Evolutionary conservation across 1,140 invertebrate species (phyloP).

Genomic region (Solen grandis): DNA sequence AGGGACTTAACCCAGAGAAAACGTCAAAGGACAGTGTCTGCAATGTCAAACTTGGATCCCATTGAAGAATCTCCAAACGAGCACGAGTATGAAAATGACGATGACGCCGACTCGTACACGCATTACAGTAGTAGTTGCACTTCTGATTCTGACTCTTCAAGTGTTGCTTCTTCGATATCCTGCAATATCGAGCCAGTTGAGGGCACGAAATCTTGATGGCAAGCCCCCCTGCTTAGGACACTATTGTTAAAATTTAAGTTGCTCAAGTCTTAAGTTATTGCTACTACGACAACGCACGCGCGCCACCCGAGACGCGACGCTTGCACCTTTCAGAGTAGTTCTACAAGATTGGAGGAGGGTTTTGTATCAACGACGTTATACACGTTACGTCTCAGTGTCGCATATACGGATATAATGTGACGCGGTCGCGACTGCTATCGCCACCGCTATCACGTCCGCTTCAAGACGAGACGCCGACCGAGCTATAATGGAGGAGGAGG

Average conservation of each 20-base stretch:
- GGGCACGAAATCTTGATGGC: slow-evolving; percentile 35
- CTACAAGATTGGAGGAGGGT: too few relatives aligned
- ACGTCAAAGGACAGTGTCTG: slow-evolving; percentile 75
- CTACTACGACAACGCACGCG: too few relatives aligned
- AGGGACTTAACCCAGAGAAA: slow-evolving; percentile 72
- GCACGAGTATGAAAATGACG: slow-evolving; percentile 64
- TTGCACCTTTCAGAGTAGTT: too few relatives aligned
- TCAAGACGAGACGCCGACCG: too few relatives aligned
- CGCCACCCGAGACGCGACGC: too few relatives aligned
- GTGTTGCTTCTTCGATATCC: slow-evolving; percentile 34
- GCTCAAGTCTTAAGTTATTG: slow-evolving; percentile 49
- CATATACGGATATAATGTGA: too few relatives aligned
- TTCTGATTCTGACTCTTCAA: slow-evolving; percentile 36
- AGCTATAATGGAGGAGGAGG: too few relatives aligned
- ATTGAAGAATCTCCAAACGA: slow-evolving; percentile 77
- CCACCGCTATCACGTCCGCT: too few relatives aligned
- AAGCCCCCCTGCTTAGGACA: slow-evolving; percentile 6
- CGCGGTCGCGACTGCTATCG: too few relatives aligned
- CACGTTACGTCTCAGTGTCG: too few relatives aligned
- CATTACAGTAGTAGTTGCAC: slow-evolving; percentile 60
- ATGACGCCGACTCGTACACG: slow-evolving; percentile 73
- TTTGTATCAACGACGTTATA: too few relatives aligned
- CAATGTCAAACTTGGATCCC: slow-evolving; percentile 77
- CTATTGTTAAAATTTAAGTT: slow-evolving; percentile 50
- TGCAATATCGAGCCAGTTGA: slow-evolving; percentile 43